Conservation (phyloP, 2,888 invertebrate species). For the Platycheirus albimanus region DNA sequence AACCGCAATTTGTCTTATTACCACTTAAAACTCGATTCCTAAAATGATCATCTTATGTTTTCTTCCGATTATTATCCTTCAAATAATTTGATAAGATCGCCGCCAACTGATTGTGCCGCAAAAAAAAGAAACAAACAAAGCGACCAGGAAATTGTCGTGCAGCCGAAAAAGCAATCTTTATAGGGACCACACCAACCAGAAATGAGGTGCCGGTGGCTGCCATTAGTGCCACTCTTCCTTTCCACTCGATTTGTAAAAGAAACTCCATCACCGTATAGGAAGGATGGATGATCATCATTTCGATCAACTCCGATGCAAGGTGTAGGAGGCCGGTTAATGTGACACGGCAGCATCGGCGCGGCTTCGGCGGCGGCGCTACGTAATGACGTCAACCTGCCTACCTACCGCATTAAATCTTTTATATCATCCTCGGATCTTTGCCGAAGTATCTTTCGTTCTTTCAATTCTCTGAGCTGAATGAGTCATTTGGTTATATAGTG, state of each 20-base stretch:
- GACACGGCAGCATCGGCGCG: too few species aligned
- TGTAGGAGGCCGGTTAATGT: slow-evolving; percentile 75
- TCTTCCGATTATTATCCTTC: slow-evolving; percentile 65
- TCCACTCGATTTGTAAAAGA: slow-evolving; percentile 54
- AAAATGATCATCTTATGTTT: slow-evolving; percentile 58
- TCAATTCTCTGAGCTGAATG: slow-evolving; percentile 53
- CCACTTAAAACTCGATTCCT: slow-evolving; percentile 72
- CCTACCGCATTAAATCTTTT: slow-evolving; percentile 72
- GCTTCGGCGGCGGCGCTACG: slow-evolving; percentile 40
- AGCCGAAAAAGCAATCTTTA: slow-evolving; percentile 53
- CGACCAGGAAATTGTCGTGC: slow-evolving; percentile 71
- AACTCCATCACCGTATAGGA: slow-evolving; percentile 19
- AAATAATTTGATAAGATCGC: slow-evolving; percentile 71
- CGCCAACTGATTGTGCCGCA: slow-evolving; percentile 22
- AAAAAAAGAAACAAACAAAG: slow-evolving; percentile 58
- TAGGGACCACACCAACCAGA: slow-evolving; percentile 59
- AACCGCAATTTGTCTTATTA: slow-evolving; percentile 74
- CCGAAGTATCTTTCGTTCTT: slow-evolving; percentile 17
- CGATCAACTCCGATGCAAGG: slow-evolving; percentile 57
- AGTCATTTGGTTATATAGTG: slow-evolving; percentile 63
- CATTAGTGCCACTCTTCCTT: slow-evolving; percentile 66
- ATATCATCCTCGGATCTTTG: slow-evolving; percentile 44
- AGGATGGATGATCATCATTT: slow-evolving; percentile 14
- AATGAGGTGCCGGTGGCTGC: slow-evolving; percentile 68
- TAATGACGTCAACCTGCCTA: slow-evolving; percentile 71